These are phyloP conservation scores for Apaloderma vittatum DNA, from an alignment of 2,113 vertebrate species.

Conservation along the genomic window DNA sequence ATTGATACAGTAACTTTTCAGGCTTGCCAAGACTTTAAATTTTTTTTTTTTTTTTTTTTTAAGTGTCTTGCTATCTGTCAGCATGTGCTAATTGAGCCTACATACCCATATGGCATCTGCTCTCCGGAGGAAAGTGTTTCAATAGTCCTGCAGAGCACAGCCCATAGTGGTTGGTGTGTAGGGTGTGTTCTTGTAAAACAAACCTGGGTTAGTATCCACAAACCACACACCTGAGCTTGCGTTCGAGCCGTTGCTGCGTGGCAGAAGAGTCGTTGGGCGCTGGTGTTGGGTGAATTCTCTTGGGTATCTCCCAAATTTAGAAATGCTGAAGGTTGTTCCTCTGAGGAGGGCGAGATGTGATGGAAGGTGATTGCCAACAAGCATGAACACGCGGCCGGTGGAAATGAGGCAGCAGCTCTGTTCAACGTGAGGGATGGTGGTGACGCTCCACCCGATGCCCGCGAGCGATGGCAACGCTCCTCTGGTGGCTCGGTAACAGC, in stretches of 20 bases:
- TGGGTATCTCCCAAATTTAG: neutral
- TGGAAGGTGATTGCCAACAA: neutral
- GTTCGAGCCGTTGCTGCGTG: neutral
- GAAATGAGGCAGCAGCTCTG: neutral
- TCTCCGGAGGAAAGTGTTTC: conserved; percentile 25
- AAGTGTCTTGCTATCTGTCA: conserved; percentile 81
- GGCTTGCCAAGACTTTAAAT: conserved; percentile 70
- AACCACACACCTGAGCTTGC: neutral
- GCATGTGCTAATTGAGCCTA: conserved; percentile 80
- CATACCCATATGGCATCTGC: conserved; percentile 74
- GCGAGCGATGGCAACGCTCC: rapidly evolving
- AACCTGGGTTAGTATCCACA: neutral
- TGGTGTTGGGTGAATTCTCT: rapidly evolving
- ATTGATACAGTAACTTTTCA: conserved; percentile 69
- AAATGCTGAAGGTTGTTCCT: neutral
- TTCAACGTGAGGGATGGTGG: neutral
- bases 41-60: neutral
- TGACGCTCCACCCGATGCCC: neutral
- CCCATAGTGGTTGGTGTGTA: neutral
- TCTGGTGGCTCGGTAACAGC: neutral
- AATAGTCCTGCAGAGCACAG: conserved; percentile 16
- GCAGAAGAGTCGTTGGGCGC: rapidly evolving
- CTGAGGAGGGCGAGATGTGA: neutral
- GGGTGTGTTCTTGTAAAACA: neutral
- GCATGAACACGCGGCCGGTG: rapidly evolving